A percentile compares a stretch with the other conserved stretches of the same genome.
These are phyloP conservation scores for Paragorgia papillata DNA, from an alignment of 92 coral and sea anemone genomes.

Conservation along the genomic window DNA sequence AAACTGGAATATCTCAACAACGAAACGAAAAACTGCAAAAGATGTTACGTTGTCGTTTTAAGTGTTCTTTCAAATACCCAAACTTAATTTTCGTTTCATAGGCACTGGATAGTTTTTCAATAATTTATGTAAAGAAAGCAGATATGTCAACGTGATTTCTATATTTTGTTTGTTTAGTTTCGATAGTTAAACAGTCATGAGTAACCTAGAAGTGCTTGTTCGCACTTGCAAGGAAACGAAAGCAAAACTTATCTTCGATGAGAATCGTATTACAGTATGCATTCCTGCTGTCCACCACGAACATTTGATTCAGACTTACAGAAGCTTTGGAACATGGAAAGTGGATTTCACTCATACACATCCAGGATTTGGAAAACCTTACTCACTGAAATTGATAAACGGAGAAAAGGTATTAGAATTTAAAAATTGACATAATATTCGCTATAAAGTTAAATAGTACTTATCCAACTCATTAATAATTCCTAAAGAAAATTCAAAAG, in stretches of 20 bases:
- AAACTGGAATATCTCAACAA: too few species aligned
- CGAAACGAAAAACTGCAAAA: too few species aligned
- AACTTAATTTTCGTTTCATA: too few species aligned
- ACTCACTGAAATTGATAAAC: constrained; percentile 53
- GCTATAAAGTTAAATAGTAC: not conserved
- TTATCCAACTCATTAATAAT: not conserved
- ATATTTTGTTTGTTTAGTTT: too few species aligned
- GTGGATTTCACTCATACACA: constrained; percentile 53
- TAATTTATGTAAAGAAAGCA: too few species aligned
- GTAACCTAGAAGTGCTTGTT: constrained; percentile 42
- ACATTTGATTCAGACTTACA: constrained; percentile 44
- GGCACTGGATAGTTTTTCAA: too few species aligned
- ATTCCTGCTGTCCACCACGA: constrained; percentile 53
- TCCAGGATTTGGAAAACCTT: constrained; percentile 67
- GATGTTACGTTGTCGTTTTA: too few species aligned
- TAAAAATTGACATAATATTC: constrained; percentile 10
- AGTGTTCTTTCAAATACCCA: too few species aligned
- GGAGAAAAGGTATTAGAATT: constrained; percentile 48
- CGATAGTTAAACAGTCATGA: constrained; percentile 9
- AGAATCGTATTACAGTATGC: constrained; percentile 41
- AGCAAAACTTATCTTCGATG: constrained; percentile 38
- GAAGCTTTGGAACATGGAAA: constrained; percentile 49
- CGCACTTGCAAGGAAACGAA: constrained; percentile 12
- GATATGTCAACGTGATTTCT: too few species aligned
- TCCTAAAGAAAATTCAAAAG: too few species aligned